These are phyloP conservation scores for Cactoblastis cactorum DNA, from an alignment of 2,888 invertebrate genomes.

Conservation along the genomic window DNA sequence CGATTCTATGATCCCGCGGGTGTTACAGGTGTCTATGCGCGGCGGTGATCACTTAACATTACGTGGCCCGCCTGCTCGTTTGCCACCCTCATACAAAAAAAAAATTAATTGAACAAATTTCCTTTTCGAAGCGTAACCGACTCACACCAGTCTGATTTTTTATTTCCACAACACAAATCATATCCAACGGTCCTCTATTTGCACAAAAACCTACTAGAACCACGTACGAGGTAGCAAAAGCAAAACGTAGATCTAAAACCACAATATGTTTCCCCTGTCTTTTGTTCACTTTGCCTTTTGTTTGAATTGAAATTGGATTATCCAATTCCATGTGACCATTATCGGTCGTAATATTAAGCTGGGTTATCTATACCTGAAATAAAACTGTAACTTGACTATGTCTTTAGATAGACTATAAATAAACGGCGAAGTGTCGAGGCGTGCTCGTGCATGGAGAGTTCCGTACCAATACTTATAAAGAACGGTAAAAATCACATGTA, in stretches of 20 bases:
- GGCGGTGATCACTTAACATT: too few relatives aligned
- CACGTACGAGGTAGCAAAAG: constrained; percentile 38
- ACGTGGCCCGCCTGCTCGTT: too few relatives aligned
- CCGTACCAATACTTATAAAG: too few relatives aligned
- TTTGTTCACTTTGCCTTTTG: constrained; percentile 37
- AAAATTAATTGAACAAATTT: too few relatives aligned
- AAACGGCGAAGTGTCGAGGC: too few relatives aligned
- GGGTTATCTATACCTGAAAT: neutral
- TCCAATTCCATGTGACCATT: constrained; percentile 35
- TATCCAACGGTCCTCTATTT: constrained; percentile 31
- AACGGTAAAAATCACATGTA: too few relatives aligned
- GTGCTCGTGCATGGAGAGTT: too few relatives aligned
- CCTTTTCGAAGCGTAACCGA: neutral
- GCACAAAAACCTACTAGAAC: constrained; percentile 34
- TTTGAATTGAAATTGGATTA: constrained; percentile 33
- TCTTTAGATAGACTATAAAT: too few relatives aligned
- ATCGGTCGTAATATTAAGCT: constrained; percentile 23
- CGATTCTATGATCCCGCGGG: too few relatives aligned
- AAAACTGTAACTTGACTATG: too few relatives aligned
- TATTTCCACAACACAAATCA: constrained; percentile 44
- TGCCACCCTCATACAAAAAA: too few relatives aligned
- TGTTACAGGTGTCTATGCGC: too few relatives aligned
- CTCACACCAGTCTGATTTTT: constrained; percentile 19
- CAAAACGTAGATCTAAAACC: constrained; percentile 38
- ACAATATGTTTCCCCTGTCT: constrained; percentile 41